Base-by-base conservation (phyloP, 2,113 vertebrate genomes). In the Cnemophilus loriae region DNA sequence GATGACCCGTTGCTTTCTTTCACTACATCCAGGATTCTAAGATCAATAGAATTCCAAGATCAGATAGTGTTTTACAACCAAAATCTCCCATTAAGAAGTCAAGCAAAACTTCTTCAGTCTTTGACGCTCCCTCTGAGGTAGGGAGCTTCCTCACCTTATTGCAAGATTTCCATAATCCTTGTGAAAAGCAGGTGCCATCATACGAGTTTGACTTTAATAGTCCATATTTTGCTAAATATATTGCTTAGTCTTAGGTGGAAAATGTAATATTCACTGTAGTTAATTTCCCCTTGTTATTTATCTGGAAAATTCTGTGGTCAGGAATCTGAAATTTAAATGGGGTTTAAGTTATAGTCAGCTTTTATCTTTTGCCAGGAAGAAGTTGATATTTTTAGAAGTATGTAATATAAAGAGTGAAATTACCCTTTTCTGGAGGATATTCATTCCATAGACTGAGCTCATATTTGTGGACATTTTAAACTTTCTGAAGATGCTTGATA, bases 281-380 rank as follows among this genome's bases (percentile, higher is more conserved):
- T 90, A 76, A 93, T 90, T 96, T 93, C 33, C 49, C 14, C 27
- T 81, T 88, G 33, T 86, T 92, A 65, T 84, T 67, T 89, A 44
- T 89, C 52, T 81, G 56, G 59, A 92, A 68, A 92, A 93, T 78
- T 78, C 37, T 88, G 21, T 2, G 9, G 50, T 71, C 30, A 84
- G 39, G 60, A 89, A 52, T 84, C 16, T 83, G 83, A 96, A 96
- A 93, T 92, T 55, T 90, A 50, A 85, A 83, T 80, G 22, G 41
- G 15, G 10, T 85, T 89, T 89, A 75, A 87, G 27, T 39, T 90
- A 44, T 55, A 74, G 59, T 65, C 59, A 87, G 10, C 7, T 60
- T 80, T 95, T 83, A 68, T 92, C 46, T 73, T 88, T 85, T 35
- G 26, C 23, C 42, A 76, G n/a, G 37, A 85, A 57, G n/a, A 74